phyloP scores from a whole-genome alignment of 2,888 invertebrate genomes.

The Galerucella nymphaeae region DNA sequence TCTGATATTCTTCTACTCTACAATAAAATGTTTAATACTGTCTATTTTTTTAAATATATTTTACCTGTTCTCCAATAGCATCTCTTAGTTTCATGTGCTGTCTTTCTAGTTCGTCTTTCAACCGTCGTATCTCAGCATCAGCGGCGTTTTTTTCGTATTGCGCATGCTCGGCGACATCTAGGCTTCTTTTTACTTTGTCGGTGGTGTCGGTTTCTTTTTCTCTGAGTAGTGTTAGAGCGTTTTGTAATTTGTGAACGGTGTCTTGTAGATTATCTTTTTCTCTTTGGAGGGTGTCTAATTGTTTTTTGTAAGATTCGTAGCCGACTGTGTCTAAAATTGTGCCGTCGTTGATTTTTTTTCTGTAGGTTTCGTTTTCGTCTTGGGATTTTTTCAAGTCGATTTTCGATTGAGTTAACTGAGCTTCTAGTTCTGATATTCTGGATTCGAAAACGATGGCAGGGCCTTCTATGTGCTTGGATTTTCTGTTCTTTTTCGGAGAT shows the following conservation, averaged over 20 bases:
- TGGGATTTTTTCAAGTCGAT: constrained; percentile 81
- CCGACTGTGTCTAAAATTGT: constrained; percentile 68
- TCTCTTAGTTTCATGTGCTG: constrained; percentile 82
- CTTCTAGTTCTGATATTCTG: constrained; percentile 85
- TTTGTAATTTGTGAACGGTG: constrained; percentile 75
- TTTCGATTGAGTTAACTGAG: constrained; percentile 81
- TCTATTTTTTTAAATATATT: too few relatives aligned
- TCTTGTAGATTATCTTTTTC: constrained; percentile 78
- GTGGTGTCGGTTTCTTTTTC: constrained; percentile 72
- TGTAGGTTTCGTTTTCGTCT: constrained; percentile 71
- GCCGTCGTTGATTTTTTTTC: constrained; percentile 63
- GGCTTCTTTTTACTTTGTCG: constrained; percentile 74
- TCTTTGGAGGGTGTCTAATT: constrained; percentile 77
- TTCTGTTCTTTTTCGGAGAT: constrained; percentile 55
- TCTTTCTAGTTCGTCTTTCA: constrained; percentile 81
- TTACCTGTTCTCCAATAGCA: constrained; percentile 77
- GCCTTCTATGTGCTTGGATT: constrained; percentile 70
- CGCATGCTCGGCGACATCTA: constrained; percentile 80
- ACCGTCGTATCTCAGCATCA: constrained; percentile 79
- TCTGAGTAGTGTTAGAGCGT: constrained; percentile 72
- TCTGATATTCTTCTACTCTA: constrained; percentile 73
- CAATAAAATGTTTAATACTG: neutral
- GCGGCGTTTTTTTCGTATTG: constrained; percentile 82
- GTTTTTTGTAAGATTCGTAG: constrained; percentile 74
- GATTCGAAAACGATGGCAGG: constrained; percentile 87